Base-by-base conservation (phyloP, 2,797 vertebrate genomes). In the Huso huso region DNA sequence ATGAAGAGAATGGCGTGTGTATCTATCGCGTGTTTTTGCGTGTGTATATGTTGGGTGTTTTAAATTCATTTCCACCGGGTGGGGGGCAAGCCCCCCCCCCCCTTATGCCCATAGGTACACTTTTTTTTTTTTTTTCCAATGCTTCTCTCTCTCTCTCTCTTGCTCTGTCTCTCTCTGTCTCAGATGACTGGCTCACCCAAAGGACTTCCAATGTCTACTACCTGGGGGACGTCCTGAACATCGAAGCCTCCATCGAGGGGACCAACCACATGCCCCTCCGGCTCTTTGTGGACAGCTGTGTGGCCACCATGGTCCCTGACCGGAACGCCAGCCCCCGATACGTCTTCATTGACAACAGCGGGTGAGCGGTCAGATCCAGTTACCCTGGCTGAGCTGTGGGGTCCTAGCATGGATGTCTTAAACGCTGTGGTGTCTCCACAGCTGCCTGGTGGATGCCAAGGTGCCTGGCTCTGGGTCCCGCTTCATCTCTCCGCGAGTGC, bases 231-330 rank as follows among this genome's bases (percentile, higher is more conserved):
- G 0, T 73, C 8, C 78, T 88, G 6, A 70, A 75, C 18, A 48
- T 88, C n/a, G 78, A 87, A 71, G 86, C 74, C 9, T 48, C 63
- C 0, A 83, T 90, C 65, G 75, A 51, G 53, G 78, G 80, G 68
- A 86, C 67, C 73, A 71, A 72, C 70, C 88, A 89, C 0, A 67
- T 78, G 10, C 82, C 80, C 8, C 79, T 90, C 11, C 80, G 81
- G 23, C 55, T 88, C 67, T 88, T 68, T 49, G 76, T 87, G 74
- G 79, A 84, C 48, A 67, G 0, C 7, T 90, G 88, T 57, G 71
- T 83, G 0, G 86, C 83, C 57, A 73, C 81, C 61, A 5, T 77
- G 11, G 1, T 61, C 8, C 13, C 76, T 13, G 81, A 85, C 0
- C 0, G 8, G 0, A 61, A 51, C 49, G 63, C 81, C 15, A 55